phyloP scores from a whole-genome alignment of 1,140 invertebrate species.

The Thaumetopoea pityocampa region DNA sequence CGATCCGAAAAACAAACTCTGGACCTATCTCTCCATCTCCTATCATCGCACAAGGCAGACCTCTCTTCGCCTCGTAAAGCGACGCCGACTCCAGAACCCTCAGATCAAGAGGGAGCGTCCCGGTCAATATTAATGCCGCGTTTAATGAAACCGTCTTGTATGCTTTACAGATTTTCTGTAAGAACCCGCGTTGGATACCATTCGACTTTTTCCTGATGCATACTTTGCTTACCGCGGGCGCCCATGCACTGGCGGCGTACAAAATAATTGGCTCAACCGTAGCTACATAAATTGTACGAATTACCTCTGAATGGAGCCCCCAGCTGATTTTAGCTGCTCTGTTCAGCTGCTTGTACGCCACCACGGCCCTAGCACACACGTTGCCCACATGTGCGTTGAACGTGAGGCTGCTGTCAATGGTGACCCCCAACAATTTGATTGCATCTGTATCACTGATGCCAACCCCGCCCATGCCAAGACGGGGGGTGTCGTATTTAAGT shows the following conservation, averaged over 20 bases:
- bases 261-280: conserved; percentile 1
- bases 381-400: not conserved
- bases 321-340: not conserved
- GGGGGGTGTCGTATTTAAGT: conserved; percentile 5
- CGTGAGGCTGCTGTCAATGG: conserved; percentile 3
- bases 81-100: not conserved
- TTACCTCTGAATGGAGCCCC: not conserved
- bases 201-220: too few relatives aligned
- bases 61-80: conserved; percentile 1
- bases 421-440: conserved; percentile 6
- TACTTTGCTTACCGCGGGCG: not conserved
- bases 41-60: not conserved
- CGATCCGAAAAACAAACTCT: not conserved
- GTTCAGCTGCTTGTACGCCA: not conserved
- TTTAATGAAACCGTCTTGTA: conserved; percentile 1
- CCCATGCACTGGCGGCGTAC: conserved; percentile 8
- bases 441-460: not conserved
- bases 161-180: conserved; percentile 4
- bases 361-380: not conserved
- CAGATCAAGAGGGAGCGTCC: not conserved
- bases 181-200: too few relatives aligned
- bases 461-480: conserved; percentile 1
- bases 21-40: not conserved
- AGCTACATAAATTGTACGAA: conserved; percentile 1
- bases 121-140: not conserved